phyloP scores from a whole-genome alignment of 2,797 vertebrate genomes.

The Arrhamphus sclerolepis region DNA sequence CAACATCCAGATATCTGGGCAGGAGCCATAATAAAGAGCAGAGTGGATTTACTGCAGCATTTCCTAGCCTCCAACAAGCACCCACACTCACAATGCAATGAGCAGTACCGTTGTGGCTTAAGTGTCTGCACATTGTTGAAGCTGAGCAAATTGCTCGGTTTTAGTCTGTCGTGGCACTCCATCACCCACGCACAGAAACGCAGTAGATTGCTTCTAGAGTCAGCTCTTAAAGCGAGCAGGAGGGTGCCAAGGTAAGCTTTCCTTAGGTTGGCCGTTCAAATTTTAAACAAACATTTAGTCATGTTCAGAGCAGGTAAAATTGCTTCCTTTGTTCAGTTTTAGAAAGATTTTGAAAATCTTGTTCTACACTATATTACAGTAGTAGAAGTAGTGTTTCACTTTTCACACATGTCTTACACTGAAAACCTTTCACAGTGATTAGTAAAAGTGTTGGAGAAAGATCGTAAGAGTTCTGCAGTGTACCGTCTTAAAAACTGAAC shows the following conservation, averaged over 20 bases:
- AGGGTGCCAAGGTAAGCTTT: conserved; percentile 23
- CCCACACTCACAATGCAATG: conserved; percentile 46
- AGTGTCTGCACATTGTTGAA: conserved; percentile 45
- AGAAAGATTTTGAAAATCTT: conserved; percentile 4
- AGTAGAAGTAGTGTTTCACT: neutral
- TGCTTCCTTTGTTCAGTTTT: neutral
- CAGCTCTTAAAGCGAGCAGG: conserved; percentile 16
- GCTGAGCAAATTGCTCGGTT: conserved; percentile 56
- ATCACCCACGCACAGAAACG: conserved; percentile 33
- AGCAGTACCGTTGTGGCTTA: conserved; percentile 45
- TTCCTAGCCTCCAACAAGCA: conserved; percentile 59
- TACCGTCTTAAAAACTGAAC: too few relatives aligned
- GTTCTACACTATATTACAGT: neutral
- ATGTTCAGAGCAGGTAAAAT: conserved; percentile 11
- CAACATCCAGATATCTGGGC: conserved; percentile 60
- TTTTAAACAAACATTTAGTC: conserved; percentile 9
- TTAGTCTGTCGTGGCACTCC: conserved; percentile 27
- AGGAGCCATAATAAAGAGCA: conserved; percentile 50
- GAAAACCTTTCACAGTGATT: too few relatives aligned
- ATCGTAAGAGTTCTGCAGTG: too few relatives aligned
- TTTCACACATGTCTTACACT: too few relatives aligned
- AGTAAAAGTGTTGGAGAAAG: too few relatives aligned
- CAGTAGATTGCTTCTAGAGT: conserved; percentile 21
- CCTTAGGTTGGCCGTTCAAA: neutral
- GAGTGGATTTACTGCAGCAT: conserved; percentile 67